These are phyloP conservation scores for Raja brachyura DNA, from an alignment of 2,113 vertebrate species.

Conservation along the genomic window DNA sequence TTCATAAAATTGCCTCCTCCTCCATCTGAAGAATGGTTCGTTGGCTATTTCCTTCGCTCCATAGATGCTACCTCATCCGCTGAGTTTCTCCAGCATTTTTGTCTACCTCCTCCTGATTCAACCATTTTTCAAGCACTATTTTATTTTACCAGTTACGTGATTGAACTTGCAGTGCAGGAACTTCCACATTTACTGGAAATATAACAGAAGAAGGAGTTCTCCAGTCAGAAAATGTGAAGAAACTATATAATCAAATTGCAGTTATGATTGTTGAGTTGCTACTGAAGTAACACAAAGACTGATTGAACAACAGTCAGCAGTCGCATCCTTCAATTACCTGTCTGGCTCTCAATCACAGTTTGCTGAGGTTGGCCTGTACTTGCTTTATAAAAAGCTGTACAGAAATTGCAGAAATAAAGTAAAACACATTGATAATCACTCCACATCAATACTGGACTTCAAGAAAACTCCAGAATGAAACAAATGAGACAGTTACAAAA, in stretches of 20 bases:
- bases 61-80: too few relatives aligned
- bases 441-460: not conserved
- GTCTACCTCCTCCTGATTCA: too few relatives aligned
- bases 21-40: too few relatives aligned
- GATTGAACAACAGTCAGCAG: not conserved
- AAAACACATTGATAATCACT: not conserved
- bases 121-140: too few relatives aligned
- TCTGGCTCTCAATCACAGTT: not conserved
- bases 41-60: too few relatives aligned
- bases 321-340: constrained; percentile 10
- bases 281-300: not conserved
- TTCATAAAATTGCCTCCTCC: too few relatives aligned
- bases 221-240: not conserved
- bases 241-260: not conserved
- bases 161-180: too few relatives aligned
- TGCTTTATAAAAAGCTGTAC: not conserved
- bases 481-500: not conserved
- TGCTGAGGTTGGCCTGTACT: not conserved
- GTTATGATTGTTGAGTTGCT: not conserved
- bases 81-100: too few relatives aligned
- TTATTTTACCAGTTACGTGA: too few relatives aligned
- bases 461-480: not conserved
- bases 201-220: not conserved
- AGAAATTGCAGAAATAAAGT: not conserved
- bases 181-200: not conserved